Evolutionary conservation across 2,797 vertebrate genomes (phyloP), one percentile per base, ranked within the genome.

Genomic region (Lithobates sylvaticus): DNA sequence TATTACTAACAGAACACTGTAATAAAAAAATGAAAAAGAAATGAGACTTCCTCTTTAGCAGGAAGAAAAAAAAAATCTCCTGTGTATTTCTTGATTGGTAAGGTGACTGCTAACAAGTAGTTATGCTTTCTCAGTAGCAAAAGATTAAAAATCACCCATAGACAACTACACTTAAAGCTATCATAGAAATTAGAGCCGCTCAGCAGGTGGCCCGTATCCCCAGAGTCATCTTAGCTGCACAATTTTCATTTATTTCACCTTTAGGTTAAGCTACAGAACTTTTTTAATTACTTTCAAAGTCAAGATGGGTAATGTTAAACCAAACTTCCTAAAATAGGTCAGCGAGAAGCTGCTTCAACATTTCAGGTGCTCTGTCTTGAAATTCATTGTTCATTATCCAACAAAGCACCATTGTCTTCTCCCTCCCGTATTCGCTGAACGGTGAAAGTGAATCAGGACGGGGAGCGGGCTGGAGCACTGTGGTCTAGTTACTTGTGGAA

Each of bases 401-500:
- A 82, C 70, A 82, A 74, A 73, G 80, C 10, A 4, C 27, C 54
- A 8, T 42, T 73, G 80, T 82, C 50, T 65, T 13, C 50, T n/a
- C 69, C 65, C 12, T 2, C 44, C 67, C 65, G 68, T 32, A 4
- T 67, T 42, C 78, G 68, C 36, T 7, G 29, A 12, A 29, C 69
- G 12, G 32, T n/a, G 70, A 42, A 39, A 39, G 50, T 73, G n/a
- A 64, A 72, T 68, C 18, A 72, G 78, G 70, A 72, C 32, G 79
- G 79, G 58, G 79, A 39, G 39, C 21, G 27, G 27, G 68, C 18
- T n/a, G 47, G 67, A 23, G 47, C 32, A 27, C 72, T 13, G 42
- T 54, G 82, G 82, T 84, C 82, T 26, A 32, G 73, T 84, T 84
- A 83, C 82, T 76, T 3, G 73, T 27, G 73, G 64, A 77, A 84